Evolutionary conservation across 2,888 invertebrate species (phyloP), one percentile per base, ranked within the genome.

Genomic region (Diplolepis rosae): DNA sequence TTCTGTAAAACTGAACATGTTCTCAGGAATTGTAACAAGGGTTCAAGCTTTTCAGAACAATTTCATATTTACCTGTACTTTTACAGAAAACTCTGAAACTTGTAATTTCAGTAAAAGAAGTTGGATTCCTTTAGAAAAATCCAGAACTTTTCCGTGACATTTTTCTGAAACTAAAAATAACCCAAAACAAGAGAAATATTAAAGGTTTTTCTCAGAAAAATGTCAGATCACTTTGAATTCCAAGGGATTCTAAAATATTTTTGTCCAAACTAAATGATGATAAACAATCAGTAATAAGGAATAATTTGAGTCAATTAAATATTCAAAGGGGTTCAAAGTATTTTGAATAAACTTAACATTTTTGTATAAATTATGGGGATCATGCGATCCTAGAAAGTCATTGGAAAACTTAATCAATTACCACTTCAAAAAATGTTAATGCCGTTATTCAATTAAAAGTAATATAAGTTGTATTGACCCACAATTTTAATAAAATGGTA

Each of bases 91-190:
- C 1, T 22, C 27, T 30, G 9, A 30, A 28, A 52, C 54, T 15
- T 42, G 32, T 22, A 56, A 56, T 24, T 56, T 39, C 13, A 35
- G 35, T 11, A 56, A 39, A 56, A 11, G 35, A 56, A 56, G 56
- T 56, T 32, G 56, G 32, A 56, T 56, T 56, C 35, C 56, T 32
- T 56, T 56, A 56, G 56, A 35, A 39, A 56, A 56, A 56, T 24
- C 56, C 56, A 56, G 56, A 56, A 56, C 35, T 56, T 56, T 56
- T 56, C 56, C 56, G 56, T 24, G 56, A 56, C 56, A 56, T 56
- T 24, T 35, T 56, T 56, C 56, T 56, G 56, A 56, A 56, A 56
- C 35, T 56, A 39, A 56, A 39, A 56, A 24, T 56, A 11, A 56
- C n/a, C 5, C 15, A 13, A 39, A 52, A 32, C 32, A 56, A 5